Base-by-base conservation (phyloP, 2,797 vertebrate genomes). In the Enteromius trimaculatus region DNA sequence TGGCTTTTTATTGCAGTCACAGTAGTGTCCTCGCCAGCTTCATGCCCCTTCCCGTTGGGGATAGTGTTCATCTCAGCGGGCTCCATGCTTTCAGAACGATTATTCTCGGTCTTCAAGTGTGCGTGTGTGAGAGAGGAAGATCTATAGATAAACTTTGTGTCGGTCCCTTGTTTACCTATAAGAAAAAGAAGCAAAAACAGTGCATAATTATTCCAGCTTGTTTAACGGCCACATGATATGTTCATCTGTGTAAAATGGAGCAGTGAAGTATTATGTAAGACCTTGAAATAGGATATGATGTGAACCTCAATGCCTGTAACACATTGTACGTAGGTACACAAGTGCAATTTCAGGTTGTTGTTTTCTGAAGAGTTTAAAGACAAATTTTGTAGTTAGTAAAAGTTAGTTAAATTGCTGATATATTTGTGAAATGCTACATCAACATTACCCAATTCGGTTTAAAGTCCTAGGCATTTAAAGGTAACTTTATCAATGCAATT, bases 1-100 rank as follows among this genome's bases (percentile, higher is more conserved):
- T 82, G 87, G 77, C 53, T 47, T 85, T 88, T 89, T 39, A 86
- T 60, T 31, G 92, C 49, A 0, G 88, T 90, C 0, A 92, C 44
- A 0, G 91, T 90, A 23, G 94, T 91, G 0, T 93, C 91, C 0
- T 95, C 94, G 0, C 89, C 44, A 2, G 95, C 92, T 49, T 95
- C 94, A 1, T 94, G 94, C 78, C 94, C 92, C 87, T 97, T 98
- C 84, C 98, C 98, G 0, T 99, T 99, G 80, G 97, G 97, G 68
- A 99, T 95, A 65, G 96, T 89, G 26, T 95, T 97, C 86, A 91
- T 95, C 91, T 98, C 97, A 0, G 93, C 91, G 86, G 92, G 94
- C 65, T 96, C 95, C 94, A 95, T 83, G 81, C 37, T 83, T 76
- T 77, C 49, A 39, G 51, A 69, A 3, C 8, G 19, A 37, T 78